Evolutionary conservation across 1,140 invertebrate genomes (phyloP).

Genomic region (Pemphigus obesinymphae): DNA sequence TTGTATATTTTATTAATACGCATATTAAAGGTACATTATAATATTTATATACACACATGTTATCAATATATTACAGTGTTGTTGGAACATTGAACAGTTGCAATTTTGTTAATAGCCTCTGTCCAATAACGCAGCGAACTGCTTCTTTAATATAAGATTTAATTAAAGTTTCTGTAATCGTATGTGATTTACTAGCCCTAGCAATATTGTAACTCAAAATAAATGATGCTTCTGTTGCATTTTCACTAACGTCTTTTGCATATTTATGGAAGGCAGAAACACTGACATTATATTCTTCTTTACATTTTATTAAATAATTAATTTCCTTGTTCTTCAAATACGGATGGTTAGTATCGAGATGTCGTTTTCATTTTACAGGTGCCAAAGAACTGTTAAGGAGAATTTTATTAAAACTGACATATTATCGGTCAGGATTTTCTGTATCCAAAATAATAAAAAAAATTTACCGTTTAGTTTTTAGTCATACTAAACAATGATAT

Average conservation of each 20-base stretch:
- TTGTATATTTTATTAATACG: too few species aligned
- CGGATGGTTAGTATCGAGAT: slow-evolving; percentile 16
- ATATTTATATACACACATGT: too few species aligned
- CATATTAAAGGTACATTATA: too few species aligned
- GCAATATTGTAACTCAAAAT: slow-evolving; percentile 47
- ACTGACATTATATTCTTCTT: background rate
- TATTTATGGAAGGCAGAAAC: background rate
- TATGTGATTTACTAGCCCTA: slow-evolving; percentile 43
- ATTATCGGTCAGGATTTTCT: background rate
- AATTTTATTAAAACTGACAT: slow-evolving; percentile 4
- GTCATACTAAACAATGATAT: too few species aligned
- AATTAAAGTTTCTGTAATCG: slow-evolving; percentile 44
- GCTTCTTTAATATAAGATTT: slow-evolving; percentile 1
- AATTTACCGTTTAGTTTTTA: too few species aligned
- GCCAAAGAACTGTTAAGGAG: slow-evolving; percentile 21
- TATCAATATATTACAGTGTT: too few species aligned
- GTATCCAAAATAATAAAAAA: too few species aligned
- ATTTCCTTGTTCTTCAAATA: background rate
- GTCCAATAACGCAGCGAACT: background rate
- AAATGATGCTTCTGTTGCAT: slow-evolving; percentile 27
- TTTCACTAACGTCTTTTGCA: background rate
- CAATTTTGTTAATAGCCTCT: background rate
- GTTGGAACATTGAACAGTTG: background rate
- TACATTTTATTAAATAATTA: background rate
- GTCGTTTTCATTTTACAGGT: background rate